Conservation (phyloP, 2,888 invertebrate species). For the Orchesella flavescens region DNA sequence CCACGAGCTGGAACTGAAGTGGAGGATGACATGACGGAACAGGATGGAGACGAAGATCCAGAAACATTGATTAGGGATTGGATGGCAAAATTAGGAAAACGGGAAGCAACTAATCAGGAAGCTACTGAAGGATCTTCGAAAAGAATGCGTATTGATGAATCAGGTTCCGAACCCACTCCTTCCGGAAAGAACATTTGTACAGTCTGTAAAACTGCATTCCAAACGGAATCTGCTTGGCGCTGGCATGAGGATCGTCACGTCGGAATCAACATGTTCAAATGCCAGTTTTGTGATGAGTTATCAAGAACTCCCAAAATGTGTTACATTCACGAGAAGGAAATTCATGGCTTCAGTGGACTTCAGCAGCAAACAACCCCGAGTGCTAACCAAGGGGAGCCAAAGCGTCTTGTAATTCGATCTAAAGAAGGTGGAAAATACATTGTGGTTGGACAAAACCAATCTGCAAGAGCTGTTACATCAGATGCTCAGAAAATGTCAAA, state of each 20-base stretch:
- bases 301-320: slow-evolving; percentile 63
- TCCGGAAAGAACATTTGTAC: slow-evolving; percentile 52
- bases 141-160: slow-evolving; percentile 13
- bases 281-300: slow-evolving; percentile 66
- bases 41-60: slow-evolving; percentile 55
- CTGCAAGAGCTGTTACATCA: not conserved
- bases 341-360: slow-evolving; percentile 59
- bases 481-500: slow-evolving; percentile 27
- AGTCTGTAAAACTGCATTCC: slow-evolving; percentile 65
- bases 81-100: slow-evolving; percentile 67
- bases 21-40: slow-evolving; percentile 54
- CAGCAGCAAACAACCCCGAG: no score
- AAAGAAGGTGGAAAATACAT: not conserved
- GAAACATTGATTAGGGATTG: slow-evolving; percentile 66
- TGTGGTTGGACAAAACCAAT: not conserved
- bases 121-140: not conserved
- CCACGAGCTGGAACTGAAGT: slow-evolving; percentile 61
- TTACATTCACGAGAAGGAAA: slow-evolving; percentile 68
- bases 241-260: slow-evolving; percentile 71
- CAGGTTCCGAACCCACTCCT: not conserved
- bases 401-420: not conserved
- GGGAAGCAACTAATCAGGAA: not conserved
- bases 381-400: not conserved
- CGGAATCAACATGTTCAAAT: slow-evolving; percentile 70
- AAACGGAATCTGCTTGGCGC: slow-evolving; percentile 63